Evolutionary conservation across 2,113 vertebrate genomes (phyloP), one percentile per base, ranked within the genome.

Genomic region (Gopherus evgoodei): DNA sequence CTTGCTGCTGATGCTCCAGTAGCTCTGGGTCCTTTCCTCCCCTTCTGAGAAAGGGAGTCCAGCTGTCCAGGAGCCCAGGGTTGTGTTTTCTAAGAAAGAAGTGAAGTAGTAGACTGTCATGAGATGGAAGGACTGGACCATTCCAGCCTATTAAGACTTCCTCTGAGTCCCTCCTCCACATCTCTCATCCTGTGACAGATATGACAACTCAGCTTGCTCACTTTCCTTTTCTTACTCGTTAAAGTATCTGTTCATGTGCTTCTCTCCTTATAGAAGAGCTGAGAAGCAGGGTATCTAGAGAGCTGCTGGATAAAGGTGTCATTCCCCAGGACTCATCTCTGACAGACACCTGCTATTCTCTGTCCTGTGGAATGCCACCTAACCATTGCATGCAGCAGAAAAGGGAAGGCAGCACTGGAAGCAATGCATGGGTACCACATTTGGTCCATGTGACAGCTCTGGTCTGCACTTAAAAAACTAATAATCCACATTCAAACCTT

Each of bases 261-360:
- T 38, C 38, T 42, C 10, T 75, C 42, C 12, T 1, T 1, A 12
- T n/a, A 10, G 38, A 9, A 8, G 5, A 44, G 56, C 35, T 76
- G 72, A 76, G 44, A 69, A 44, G 49, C 72, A 92, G 47, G 53
- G 6, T 85, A 7, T 44, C 44, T 44, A 35, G 38, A 35, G 83
- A 44, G 65, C 9, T 42, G 1, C 47, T 42, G 49, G n/a, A 25
- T 56, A 16, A 75, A 21, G n/a, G 2, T 49, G 0, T 3, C 27
- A 1, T 44, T 5, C 80, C 84, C n/a, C n/a, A 81, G 0, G 52
- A 90, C 29, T 86, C 10, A 21, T 0, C 1, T 50, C 31, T 80
- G 44, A 21, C 22, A 38, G 59, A 49, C 10, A 38, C 6, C 25
- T 85, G 6, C 25, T 83, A 0, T 76, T 0, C 2, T 13, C 42